Base-by-base conservation (phyloP, 1,140 invertebrate species). In the Cotesia glomerata region DNA sequence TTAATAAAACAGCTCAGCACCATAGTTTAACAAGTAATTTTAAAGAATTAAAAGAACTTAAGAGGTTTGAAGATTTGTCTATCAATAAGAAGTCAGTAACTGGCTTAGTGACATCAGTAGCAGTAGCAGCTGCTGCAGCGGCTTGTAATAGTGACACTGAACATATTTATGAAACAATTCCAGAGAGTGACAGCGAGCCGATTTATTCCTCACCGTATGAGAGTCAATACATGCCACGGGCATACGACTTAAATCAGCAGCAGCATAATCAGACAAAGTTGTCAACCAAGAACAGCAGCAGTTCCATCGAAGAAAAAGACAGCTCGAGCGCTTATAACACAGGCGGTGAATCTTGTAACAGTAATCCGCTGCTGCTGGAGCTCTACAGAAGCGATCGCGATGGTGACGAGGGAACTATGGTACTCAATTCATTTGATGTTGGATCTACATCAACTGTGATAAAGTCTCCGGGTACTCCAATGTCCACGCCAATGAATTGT, bases 261-360 rank as follows among this genome's bases (percentile, higher is more conserved):
- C 71, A 80, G 67, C 69, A 70, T 26, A 72, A 87, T 83, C 81
- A 82, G 69, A 84, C 88, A n/a, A 88, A 86, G 4, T 85, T 84
- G 0, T 88, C 86, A 1, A 45, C 39, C 39, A 45, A 45, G 11
- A 88, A 88, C 69, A 89, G 88, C 71, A 89, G 87, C 71, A 89
- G 88, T 63, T 89, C 87, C 4, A 85, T 84, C 11, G 89, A 90
- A 71, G 91, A 91, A 58, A 88, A 91, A 63, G 90, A 92, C 72
- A 91, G 90, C 18, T 92, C 92, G 32, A 93, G 91, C 84, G 93
- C 93, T 63, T 94, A 94, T 79, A 95, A 94, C 76, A 94, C 93
- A 1, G 93, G 39, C 7, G 39, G 92, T 1, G 93, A 93, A 73
- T 92, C 91, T 1, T 93, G 92, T 76, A 91, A 93, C 68, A 93